Evolutionary conservation across 2,113 vertebrate genomes (phyloP), one percentile per base, ranked within the genome.

Genomic region (Hystrix brachyura): DNA sequence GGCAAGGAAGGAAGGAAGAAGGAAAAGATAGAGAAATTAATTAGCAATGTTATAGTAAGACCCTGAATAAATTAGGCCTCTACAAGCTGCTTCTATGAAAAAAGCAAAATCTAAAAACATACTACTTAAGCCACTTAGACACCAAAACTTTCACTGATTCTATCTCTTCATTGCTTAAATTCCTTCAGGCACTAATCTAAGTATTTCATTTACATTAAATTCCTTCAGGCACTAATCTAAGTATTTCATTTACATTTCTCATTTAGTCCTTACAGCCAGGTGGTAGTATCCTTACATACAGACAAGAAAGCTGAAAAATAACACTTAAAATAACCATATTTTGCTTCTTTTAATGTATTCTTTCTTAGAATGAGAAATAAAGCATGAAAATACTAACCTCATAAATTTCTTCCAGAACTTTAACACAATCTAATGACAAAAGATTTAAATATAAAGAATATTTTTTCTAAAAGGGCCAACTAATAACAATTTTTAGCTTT

Each of bases 151-250:
- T 34, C 38, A 67, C 14, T 89, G 48, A 87, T 79, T 79, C 34
- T 71, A 90, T 67, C 51, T 95, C 51, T 46, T 27, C 48, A 78
- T 11, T 94, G 43, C 23, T 62, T 90, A 38, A 94, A 92, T 92
- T 87, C 69, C n/a, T 65, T 79, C 85, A 79, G 34, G 25, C 34
- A 81, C 27, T 74, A 43, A 62, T 25, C 57, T 87, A 94, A 92
- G 65, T 65, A 81, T 93, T 94, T 87, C 78, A 81, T 59, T 87
- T 71, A 85, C 60, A 94, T 59, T 90, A n/a, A n/a, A n/a, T n/a
- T n/a, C n/a, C n/a, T n/a, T n/a, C 48, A 79, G 34, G 25, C 34
- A 81, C 27, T 74, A 43, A 62, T 25, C 57, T 87, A 94, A 92
- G 65, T 65, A 81, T 93, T 94, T 87, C 78, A 81, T 59, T 87